Base-by-base conservation (phyloP, 1,140 invertebrate species). In the Drosophila orena region DNA sequence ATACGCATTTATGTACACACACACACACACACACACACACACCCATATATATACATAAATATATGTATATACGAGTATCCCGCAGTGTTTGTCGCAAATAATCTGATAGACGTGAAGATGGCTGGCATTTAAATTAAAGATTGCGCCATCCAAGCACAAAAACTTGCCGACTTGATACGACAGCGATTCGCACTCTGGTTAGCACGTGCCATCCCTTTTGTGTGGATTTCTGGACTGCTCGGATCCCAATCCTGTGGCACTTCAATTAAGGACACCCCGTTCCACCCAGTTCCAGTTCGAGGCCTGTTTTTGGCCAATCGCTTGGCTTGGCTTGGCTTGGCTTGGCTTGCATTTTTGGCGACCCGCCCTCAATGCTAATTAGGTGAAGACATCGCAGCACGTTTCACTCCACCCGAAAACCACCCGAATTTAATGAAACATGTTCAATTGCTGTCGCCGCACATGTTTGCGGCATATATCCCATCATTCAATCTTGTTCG, bases 81-180 rank as follows among this genome's bases (percentile, higher is more conserved):
- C 30, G 22, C 47, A 49, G 46, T 79, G 76, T 71, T 62, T 89
- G 79, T 79, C 73, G 64, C 77, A 70, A 70, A 70, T 89, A 70
- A 88, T 88, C 84, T 77, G 84, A 89, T 88, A 74, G 84, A 84
- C 84, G 80, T 88, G 84, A 84, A 80, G 84, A 89, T 88, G 84
- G 84, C 84, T 88, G 68, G 79, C 84, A 88, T 89, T 83, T 89
- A 88, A 88, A 88, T 88, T 88, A 89, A 89, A 89, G 83, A 89
- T 89, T 88, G 83, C 69, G 62, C 38, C 71, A 56, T 56, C 70
- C 65, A 76, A 73, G 79, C 83, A 76, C 78, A 88, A 77, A 84
- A 83, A 83, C 65, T 79, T 89, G 79, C 55, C 62, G 60, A 71
- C 46, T 73, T 65, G 50, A 62, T 35, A 34, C 27, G 50, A 54